A percentile compares a stretch with the other conserved stretches of the same genome.
These are phyloP conservation scores for Pandemis cinnamomeana DNA, from an alignment of 2,888 invertebrate species.

Conservation along the genomic window DNA sequence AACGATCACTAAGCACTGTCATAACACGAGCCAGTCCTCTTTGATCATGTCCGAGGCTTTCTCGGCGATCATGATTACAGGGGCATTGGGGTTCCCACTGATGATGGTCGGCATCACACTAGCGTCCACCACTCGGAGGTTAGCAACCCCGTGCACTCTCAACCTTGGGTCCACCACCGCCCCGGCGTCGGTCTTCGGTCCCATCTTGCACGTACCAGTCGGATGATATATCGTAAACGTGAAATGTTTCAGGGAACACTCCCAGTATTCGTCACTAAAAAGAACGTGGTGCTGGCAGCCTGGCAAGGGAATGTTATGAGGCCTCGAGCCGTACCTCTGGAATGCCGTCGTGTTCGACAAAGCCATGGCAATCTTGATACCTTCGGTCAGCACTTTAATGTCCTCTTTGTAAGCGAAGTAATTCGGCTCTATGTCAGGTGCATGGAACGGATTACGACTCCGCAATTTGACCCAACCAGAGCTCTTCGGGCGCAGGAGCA, in stretches of 20 bases:
- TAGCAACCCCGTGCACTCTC: slow-evolving; percentile 90
- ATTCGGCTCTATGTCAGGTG: slow-evolving; percentile 95
- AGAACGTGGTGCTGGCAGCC: slow-evolving; percentile 90
- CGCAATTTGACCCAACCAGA: slow-evolving; percentile 93
- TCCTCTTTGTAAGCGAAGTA: slow-evolving; percentile 95
- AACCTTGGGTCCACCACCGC: slow-evolving; percentile 93
- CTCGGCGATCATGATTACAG: slow-evolving; percentile 95
- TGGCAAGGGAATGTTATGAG: slow-evolving; percentile 92
- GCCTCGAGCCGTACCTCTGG: slow-evolving; percentile 91
- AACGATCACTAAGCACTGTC: slow-evolving; percentile 62
- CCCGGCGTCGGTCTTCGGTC: slow-evolving; percentile 88
- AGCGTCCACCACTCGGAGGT: slow-evolving; percentile 92
- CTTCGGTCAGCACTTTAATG: slow-evolving; percentile 90
- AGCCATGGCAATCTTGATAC: slow-evolving; percentile 92
- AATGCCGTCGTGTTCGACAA: slow-evolving; percentile 92
- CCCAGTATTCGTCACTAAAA: slow-evolving; percentile 94
- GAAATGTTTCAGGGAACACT: slow-evolving; percentile 92
- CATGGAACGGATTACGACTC: slow-evolving; percentile 91
- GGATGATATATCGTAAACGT: slow-evolving; percentile 94
- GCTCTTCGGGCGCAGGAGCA: slow-evolving; percentile 93
- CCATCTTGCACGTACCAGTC: slow-evolving; percentile 94
- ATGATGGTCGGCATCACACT: slow-evolving; percentile 95
- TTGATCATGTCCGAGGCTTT: slow-evolving; percentile 95
- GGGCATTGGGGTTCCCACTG: slow-evolving; percentile 96
- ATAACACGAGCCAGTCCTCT: slow-evolving; percentile 90